These are phyloP conservation scores for Drosophila oshimai DNA, from an alignment of 1,140 invertebrate species.

Conservation along the genomic window DNA sequence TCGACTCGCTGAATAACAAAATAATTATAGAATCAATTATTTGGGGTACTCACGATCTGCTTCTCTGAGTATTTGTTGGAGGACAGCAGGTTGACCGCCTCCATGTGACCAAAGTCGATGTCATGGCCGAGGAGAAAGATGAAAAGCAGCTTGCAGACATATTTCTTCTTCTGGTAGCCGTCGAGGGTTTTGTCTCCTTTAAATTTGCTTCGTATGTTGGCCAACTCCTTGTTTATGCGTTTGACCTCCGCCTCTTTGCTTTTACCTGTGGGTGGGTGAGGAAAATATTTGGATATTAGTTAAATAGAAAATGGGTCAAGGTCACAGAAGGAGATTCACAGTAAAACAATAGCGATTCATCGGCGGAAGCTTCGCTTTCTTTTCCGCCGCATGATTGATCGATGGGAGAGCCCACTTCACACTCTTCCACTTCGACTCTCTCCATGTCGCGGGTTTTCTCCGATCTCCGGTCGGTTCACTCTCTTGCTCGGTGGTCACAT, in stretches of 20 bases:
- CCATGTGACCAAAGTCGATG: conserved; percentile 99
- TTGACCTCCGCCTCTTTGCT: conserved; percentile 99
- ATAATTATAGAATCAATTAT: conserved; percentile 21
- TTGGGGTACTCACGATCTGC: conserved; percentile 94
- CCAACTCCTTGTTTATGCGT: conserved; percentile 99
- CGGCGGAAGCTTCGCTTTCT: conserved; percentile 12
- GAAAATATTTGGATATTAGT: not conserved
- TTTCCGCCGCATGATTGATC: conserved; percentile 9
- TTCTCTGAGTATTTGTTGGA: conserved; percentile 99
- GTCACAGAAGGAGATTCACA: conserved; percentile 34
- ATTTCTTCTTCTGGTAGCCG: conserved; percentile 99
- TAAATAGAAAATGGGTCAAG: conserved; percentile 16
- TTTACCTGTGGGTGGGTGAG: conserved; percentile 88
- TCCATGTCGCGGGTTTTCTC: conserved; percentile 5
- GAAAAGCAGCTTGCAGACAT: conserved; percentile 99
- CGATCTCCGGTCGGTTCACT: not conserved
- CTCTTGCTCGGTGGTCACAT: conserved; percentile 15
- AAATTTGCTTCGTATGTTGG: conserved; percentile 99
- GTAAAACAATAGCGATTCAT: conserved; percentile 18
- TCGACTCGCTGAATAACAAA: not conserved
- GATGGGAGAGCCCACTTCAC: conserved; percentile 36
- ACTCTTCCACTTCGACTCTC: not conserved
- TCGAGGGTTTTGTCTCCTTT: conserved; percentile 99
- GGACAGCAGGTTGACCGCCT: conserved; percentile 99
- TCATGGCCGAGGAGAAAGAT: conserved; percentile 99